Evolutionary conservation across 2,113 vertebrate genomes (phyloP).

Genomic region (Protomyctophum bolini): DNA sequence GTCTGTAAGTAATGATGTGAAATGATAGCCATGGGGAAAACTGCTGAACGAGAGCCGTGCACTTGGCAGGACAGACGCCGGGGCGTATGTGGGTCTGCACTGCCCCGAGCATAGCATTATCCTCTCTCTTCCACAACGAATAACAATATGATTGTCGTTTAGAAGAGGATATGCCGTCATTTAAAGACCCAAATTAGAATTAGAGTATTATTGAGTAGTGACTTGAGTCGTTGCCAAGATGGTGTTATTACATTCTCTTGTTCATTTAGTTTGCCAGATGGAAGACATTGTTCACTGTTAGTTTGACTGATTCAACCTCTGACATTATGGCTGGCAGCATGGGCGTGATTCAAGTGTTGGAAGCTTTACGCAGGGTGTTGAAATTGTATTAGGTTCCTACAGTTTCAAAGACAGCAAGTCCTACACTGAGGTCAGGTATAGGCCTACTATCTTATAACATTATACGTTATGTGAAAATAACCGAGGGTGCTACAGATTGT

Average conservation of each 20-base stretch:
- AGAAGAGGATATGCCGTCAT: constrained; percentile 17
- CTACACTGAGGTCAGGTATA: too few relatives aligned
- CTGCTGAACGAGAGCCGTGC: constrained; percentile 39
- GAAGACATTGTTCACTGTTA: constrained; percentile 16
- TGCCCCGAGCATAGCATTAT: neutral
- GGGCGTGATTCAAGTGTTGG: neutral
- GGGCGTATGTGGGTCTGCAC: constrained; percentile 17
- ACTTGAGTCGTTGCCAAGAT: constrained; percentile 8
- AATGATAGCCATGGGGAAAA: constrained; percentile 47
- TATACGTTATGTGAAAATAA: too few relatives aligned
- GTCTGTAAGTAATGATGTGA: constrained; percentile 54
- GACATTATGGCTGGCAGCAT: constrained; percentile 18
- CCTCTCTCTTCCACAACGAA: constrained; percentile 5
- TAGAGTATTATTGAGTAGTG: constrained; percentile 12
- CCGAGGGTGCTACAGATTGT: constrained; percentile 2
- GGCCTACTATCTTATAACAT: too few relatives aligned
- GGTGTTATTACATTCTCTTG: neutral
- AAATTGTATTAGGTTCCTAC: too few relatives aligned
- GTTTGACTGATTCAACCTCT: constrained; percentile 5
- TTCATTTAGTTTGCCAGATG: constrained; percentile 7
- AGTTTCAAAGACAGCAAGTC: too few relatives aligned
- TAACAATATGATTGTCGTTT: constrained; percentile 29
- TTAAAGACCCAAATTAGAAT: constrained; percentile 13
- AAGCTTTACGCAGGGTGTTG: too few relatives aligned
- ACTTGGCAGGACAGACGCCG: constrained; percentile 37